Conservation (phyloP, 1,140 invertebrate species). For the Heliothis virescens region DNA sequence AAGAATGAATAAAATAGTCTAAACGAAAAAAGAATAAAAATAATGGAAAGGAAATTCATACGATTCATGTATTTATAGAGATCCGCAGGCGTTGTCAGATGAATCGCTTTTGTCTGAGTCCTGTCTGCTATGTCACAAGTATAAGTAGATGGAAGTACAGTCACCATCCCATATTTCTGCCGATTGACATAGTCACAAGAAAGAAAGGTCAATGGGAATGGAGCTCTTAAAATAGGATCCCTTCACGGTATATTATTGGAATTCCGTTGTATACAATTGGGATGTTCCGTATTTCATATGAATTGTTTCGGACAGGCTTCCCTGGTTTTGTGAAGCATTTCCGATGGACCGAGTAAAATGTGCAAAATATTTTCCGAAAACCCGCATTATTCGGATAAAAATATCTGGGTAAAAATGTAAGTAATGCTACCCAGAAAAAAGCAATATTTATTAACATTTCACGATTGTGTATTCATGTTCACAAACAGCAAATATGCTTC, state of each 20-base stretch:
- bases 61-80: slow-evolving; percentile 26
- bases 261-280: slow-evolving; percentile 45
- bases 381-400: not conserved
- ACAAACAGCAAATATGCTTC: not conserved
- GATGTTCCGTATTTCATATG: slow-evolving; percentile 37
- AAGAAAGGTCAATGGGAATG: slow-evolving; percentile 43
- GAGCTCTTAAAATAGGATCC: slow-evolving; percentile 43
- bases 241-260: slow-evolving; percentile 39
- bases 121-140: slow-evolving; percentile 18
- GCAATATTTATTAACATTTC: not conserved
- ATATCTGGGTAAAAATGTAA: not conserved
- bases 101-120: slow-evolving; percentile 20
- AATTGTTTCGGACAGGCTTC: slow-evolving; percentile 26
- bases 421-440: not conserved
- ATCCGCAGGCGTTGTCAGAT: slow-evolving; percentile 23
- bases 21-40: not conserved
- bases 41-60: not conserved
- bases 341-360: slow-evolving; percentile 3
- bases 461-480: not conserved
- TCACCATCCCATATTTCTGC: not conserved
- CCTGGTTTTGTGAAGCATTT: slow-evolving; percentile 29
- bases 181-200: slow-evolving; percentile 40
- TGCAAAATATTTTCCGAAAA: slow-evolving; percentile 28
- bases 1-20: not conserved
- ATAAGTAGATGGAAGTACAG: not conserved